A percentile compares a stretch with the other conserved stretches of the same genome.
Evolutionary conservation across 2,113 vertebrate genomes (phyloP).

Genomic region (Catharus fuscescens): DNA sequence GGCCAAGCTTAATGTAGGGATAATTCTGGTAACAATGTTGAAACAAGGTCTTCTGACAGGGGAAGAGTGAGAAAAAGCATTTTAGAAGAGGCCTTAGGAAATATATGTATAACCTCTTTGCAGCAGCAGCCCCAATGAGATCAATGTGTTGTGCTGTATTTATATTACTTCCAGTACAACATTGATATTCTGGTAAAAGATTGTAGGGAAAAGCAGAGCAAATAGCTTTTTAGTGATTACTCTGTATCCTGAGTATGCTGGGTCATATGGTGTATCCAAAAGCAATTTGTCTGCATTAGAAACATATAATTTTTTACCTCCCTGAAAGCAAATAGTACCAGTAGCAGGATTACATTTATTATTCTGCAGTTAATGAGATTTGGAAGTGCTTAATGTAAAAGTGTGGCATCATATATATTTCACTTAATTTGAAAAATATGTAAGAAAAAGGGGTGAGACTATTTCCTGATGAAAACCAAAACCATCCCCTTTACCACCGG

Average conservation of each 20-base stretch:
- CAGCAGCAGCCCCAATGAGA: not conserved
- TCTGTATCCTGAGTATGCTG: not conserved
- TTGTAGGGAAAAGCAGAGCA: not conserved
- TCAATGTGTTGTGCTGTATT: not conserved
- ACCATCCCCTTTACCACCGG: not conserved
- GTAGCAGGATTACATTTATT: not conserved
- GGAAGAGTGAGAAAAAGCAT: not conserved
- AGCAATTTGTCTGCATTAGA: constrained; percentile 26
- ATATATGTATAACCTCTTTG: not conserved
- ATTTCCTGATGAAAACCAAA: not conserved
- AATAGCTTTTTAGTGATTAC: not conserved
- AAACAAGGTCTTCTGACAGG: not conserved
- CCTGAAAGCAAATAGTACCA: not conserved
- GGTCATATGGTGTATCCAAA: constrained; percentile 1
- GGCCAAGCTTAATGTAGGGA: not conserved
- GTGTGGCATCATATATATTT: not conserved
- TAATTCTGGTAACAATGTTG: not conserved
- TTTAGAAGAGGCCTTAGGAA: not conserved
- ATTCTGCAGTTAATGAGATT: constrained; percentile 8
- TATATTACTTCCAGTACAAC: constrained; percentile 1
- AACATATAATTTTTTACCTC: not conserved
- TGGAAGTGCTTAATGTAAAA: constrained; percentile 15
- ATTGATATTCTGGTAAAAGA: constrained; percentile 42
- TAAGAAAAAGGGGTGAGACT: not conserved
- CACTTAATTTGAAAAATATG: not conserved